These are phyloP conservation scores for Amphiura filiformis DNA, from an alignment of 35 echinoderm and acorn worm species.

Conservation along the genomic window DNA sequence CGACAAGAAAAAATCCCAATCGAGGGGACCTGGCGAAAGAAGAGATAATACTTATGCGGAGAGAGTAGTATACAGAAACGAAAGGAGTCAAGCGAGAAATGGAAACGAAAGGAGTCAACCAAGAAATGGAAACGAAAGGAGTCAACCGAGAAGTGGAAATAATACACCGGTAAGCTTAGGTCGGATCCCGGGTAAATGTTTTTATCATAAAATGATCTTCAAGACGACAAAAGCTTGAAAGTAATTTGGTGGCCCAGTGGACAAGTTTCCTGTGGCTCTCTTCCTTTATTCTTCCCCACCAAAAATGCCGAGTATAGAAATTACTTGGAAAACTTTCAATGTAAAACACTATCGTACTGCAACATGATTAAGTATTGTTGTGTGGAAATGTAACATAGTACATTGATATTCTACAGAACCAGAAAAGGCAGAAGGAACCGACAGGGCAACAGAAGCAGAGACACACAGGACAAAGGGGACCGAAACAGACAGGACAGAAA, in stretches of 20 bases:
- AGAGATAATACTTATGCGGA: not conserved
- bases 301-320: not conserved
- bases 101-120: too few relatives aligned
- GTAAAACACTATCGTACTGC: not conserved
- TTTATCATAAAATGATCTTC: not conserved
- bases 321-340: not conserved
- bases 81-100: too few relatives aligned
- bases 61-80: not conserved
- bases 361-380: not conserved
- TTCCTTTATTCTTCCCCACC: too few relatives aligned
- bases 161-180: not conserved
- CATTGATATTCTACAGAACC: not conserved
- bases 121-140: not conserved
- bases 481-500: not conserved
- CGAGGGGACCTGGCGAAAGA: not conserved
- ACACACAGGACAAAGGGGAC: too few relatives aligned
- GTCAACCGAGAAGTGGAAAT: not conserved
- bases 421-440: too few relatives aligned
- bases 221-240: not conserved
- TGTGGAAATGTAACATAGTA: not conserved
- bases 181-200: not conserved
- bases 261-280: too few relatives aligned
- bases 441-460: too few relatives aligned
- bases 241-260: not conserved
- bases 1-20: not conserved